phyloP scores from a whole-genome alignment of 2,797 vertebrate species.

The Atherinosoma microstoma region DNA sequence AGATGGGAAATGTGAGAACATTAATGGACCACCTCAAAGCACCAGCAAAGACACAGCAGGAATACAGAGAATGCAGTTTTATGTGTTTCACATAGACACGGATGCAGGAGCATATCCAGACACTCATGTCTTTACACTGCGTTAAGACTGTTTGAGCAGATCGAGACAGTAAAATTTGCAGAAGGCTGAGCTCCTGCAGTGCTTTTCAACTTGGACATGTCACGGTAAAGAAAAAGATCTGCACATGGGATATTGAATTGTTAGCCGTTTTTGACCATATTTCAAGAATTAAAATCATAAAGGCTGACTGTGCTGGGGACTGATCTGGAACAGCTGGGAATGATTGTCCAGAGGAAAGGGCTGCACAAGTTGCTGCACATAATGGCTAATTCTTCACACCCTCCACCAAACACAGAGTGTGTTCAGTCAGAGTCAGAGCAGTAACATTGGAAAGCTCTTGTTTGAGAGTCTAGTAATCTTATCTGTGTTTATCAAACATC shows the following conservation, averaged over 20 bases:
- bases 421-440: neutral
- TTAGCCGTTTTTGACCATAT: neutral
- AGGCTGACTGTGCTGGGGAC: too few species aligned
- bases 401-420: neutral
- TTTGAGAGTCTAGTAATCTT: slow-evolving; percentile 1
- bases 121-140: neutral
- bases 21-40: too few species aligned
- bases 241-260: neutral
- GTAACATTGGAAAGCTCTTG: slow-evolving; percentile 36
- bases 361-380: neutral
- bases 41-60: neutral
- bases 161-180: too few species aligned
- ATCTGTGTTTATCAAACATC: neutral
- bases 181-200: neutral
- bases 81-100: too few species aligned
- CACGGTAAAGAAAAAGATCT: too few species aligned
- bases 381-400: too few species aligned
- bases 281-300: too few species aligned
- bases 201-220: neutral
- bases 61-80: neutral
- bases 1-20: too few species aligned
- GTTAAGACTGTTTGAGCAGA: too few species aligned
- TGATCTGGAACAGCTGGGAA: neutral
- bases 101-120: neutral
- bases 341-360: neutral